Base-by-base conservation (phyloP, 2,797 vertebrate genomes). In the Thripadectes ignobilis region DNA sequence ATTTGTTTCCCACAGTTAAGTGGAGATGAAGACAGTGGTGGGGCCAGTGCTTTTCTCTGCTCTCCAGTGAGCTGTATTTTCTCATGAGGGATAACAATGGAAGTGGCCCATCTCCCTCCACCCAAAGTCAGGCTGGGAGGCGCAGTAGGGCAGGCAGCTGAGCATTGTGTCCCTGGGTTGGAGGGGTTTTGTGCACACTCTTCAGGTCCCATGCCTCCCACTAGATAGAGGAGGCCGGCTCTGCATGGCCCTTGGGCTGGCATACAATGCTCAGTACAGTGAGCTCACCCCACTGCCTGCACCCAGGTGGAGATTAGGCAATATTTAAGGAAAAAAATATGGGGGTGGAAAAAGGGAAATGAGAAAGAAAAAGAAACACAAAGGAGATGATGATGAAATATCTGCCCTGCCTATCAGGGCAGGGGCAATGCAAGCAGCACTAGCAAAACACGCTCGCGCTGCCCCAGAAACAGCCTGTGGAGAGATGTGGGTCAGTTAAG, bases 401-500 rank as follows among this genome's bases (percentile, higher is more conserved):
- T 75, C 82, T 68, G 66, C 84, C 66, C 72, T 90, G 59, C 66
- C 69, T 83, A 65, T 61, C 73, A 82, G 62, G 94, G 79, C 91
- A 94, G 6, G 14, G 63, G 59, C 38, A 65, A 66, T n/a, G 52
- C 0, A 21, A 92, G 29, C 48, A 65, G 43, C 54, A n/a, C 43
- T 51, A 77, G 48, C 74, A 79, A 95, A 97, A 95, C 95, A 92
- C 9, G 55, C 85, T 88, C 91, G 81, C 38, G n/a, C 89, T 95
- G 92, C 82, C 93, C 77, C 92, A 95, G 94, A 77, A 93, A 75
- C 86, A 72, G 74, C 65, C 29, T 10, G 57, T 58, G 73, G 59
- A 81, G 19, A 97, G 97, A 95, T 94, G 87, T 94, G 96, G 92
- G 95, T 93, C 93, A 95, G 92, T 96, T 96, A 95, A 90, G 77